Base-by-base conservation (phyloP, 1,140 invertebrate genomes). In the Nylanderia fulva region DNA sequence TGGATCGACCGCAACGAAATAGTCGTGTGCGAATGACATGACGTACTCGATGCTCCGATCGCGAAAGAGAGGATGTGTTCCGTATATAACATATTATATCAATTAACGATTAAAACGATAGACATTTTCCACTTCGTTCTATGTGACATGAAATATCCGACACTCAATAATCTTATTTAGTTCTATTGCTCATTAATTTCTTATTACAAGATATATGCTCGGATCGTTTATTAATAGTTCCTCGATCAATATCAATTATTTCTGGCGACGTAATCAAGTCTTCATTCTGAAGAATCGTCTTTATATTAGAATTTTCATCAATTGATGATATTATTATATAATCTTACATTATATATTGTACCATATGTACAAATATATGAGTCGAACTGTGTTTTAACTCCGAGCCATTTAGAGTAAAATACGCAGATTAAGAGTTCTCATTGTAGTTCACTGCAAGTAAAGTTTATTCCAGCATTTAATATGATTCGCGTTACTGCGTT, bases 401-500 rank as follows among this genome's bases (percentile, higher is more conserved):
- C 2, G 24, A 68, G 15, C 39, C 8, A 68, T 27, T 75, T 42
- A 11, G 39, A 69, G 15, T 27, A 24, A 76, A 77, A 42, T 68
- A 79, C 18, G 60, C 21, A 64, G 2, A 29, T 79, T 71, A 7
- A 18, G 56, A 58, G 24, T 80, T 58, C 18, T 15, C 15, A 15
- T 58, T 24, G 11, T 52, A 66, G 48, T 36, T 48, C 2, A 7
- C 27, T 42, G 29, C 21, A 36, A 27, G 6, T 42, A 29, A 33
- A 77, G 7, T 66, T 69, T 69, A 56, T 69, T 42, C n/a, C 24
- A 11, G 24, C 66, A 56, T 71, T 72, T 71, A 71, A 72, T 72
- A 71, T 45, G 7, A 45, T 52, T 80, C 48, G 24, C 24, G 21
- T 79, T 54, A 68, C 33, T 39, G n/a, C 24, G 66, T 45, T 82